Evolutionary conservation across 2,113 vertebrate genomes (phyloP), one percentile per base, ranked within the genome.

Genomic region (Sander lucioperca): DNA sequence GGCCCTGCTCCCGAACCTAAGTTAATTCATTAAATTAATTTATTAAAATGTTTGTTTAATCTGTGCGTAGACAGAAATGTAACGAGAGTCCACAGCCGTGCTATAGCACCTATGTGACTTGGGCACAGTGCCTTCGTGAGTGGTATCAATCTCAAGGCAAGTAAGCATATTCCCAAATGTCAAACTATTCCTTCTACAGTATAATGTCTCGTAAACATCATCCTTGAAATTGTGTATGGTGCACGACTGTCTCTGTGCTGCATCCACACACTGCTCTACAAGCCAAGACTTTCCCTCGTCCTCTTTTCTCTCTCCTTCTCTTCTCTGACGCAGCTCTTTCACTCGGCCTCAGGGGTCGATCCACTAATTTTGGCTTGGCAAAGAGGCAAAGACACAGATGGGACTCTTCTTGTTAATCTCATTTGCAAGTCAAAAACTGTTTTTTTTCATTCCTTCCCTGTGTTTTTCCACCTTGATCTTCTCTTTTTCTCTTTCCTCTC

Each of bases 351-450:
- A 30, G 83, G 93, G 91, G 79, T 77, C 8, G 77, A 80, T 86
- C 82, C 88, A 84, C 88, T 92, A 47, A 91, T 90, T 91, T 91
- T 88, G 89, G 91, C 82, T 82, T 82, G 82, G 80, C 89, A 72
- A 62, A 56, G 67, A 82, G 62, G 88, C 82, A 75, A 61, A 89
- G 84, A 84, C 90, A 66, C 91, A 94, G 92, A 94, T 93, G 90
- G 90, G 86, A 72, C 57, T 80, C 83, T 79, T 89, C 90, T 80
- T 53, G 72, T 89, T 86, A 83, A 89, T 86, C 84, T 87, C 77
- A 92, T 93, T 92, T 93, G 54, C 77, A 85, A 86, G 84, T 89
- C 89, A 80, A 63, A 88, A 77, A 39, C 39, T 43, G 71, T 25
- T 25, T 45, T 83, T 65, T 74, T 56, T 80, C 23, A n/a, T 77